Evolutionary conservation across 2,888 invertebrate species (phyloP).

Genomic region (Clusia tigrina): DNA sequence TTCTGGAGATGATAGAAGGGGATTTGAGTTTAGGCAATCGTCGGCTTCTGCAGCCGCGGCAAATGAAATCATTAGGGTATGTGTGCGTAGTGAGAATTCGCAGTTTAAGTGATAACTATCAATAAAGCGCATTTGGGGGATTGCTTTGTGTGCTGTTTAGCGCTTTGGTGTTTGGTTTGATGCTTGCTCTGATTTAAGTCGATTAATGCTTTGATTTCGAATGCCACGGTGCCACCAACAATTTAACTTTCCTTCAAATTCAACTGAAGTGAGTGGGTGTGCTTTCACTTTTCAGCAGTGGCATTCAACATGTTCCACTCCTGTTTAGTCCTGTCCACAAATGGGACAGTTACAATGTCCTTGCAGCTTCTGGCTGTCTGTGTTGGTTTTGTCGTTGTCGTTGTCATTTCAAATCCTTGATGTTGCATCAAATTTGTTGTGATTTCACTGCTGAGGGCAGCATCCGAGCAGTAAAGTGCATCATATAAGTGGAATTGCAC

Average conservation of each 20-base stretch:
- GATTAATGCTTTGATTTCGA: no score
- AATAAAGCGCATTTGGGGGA: background rate
- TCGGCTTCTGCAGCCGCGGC: constrained; percentile 5
- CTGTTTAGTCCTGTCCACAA: no score
- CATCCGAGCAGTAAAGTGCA: constrained; percentile 4
- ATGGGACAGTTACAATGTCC: no score
- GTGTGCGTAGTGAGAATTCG: no score
- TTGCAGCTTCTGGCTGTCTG: constrained; percentile 16
- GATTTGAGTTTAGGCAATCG: background rate
- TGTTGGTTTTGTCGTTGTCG: background rate
- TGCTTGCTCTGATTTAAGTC: no score
- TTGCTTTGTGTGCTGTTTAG: no score
- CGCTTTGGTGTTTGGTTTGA: no score
- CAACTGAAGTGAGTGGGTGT: no score
- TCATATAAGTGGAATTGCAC: background rate
- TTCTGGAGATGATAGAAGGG: background rate
- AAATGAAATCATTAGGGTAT: background rate
- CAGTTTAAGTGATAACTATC: background rate
- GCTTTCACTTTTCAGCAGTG: background rate
- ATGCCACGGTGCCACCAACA: no score
- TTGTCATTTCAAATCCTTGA: constrained; percentile 29
- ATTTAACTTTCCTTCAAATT: no score
- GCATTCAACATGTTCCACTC: no score
- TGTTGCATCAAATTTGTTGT: constrained; percentile 33
- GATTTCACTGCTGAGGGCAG: background rate